These are phyloP conservation scores for Mimachlamys varia DNA, from an alignment of 2,888 invertebrate species.

Conservation along the genomic window DNA sequence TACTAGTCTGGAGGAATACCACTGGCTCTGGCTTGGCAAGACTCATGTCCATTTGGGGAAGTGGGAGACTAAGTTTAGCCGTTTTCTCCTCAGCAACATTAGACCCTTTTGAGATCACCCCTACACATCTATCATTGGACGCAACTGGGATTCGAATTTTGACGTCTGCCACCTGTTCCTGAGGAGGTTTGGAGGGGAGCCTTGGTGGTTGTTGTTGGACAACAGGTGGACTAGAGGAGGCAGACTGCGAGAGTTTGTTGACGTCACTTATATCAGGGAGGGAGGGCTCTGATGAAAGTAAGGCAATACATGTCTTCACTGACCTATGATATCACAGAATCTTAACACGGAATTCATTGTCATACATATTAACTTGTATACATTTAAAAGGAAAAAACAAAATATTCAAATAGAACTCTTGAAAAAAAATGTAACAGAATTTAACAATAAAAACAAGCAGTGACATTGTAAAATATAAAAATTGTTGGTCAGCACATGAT, in stretches of 20 bases:
- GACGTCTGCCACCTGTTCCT: neutral
- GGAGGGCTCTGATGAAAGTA: slow-evolving; percentile 4
- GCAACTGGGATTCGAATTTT: neutral
- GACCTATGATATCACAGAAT: neutral
- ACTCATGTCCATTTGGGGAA: slow-evolving; percentile 25
- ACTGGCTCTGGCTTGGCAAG: slow-evolving; percentile 18
- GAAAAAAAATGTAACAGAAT: neutral
- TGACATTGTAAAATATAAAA: no score
- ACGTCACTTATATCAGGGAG: slow-evolving; percentile 5
- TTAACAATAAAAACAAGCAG: neutral
- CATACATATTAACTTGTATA: neutral
- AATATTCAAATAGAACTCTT: neutral
- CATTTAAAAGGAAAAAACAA: neutral
- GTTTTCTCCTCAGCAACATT: neutral
- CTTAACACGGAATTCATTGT: neutral
- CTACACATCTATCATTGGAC: neutral
- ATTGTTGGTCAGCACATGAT: no score
- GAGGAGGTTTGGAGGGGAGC: neutral
- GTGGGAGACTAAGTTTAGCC: neutral
- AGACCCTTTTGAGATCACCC: neutral
- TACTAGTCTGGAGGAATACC: slow-evolving; percentile 27
- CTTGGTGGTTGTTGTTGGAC: neutral
- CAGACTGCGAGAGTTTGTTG: neutral
- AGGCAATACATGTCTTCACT: neutral
- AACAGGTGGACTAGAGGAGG: neutral